Evolutionary conservation across 2,888 invertebrate genomes (phyloP), one percentile per base, ranked within the genome.

Genomic region (Ferdinandea cuprea): DNA sequence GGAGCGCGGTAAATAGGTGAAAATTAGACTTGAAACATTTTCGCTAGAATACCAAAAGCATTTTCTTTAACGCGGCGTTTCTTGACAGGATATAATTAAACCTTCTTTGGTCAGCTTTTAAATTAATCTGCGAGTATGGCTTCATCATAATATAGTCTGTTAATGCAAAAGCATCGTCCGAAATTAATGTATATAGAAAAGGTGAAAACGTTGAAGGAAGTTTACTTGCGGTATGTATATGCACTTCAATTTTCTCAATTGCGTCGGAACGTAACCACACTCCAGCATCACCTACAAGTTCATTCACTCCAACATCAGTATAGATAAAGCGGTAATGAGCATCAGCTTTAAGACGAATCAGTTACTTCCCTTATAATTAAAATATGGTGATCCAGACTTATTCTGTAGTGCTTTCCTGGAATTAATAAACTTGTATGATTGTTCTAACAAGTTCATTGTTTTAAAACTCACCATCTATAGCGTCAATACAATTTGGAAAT

Each of bases 271-370:
- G 46, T 8, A 46, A 11, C 21, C 46, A 46, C n/a, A 35, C 35
- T 35, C 35, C 35, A 35, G 54, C 35, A 54, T 54, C 54, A 54
- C 54, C 35, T 32, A 54, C 15, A 32, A 17, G 54, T 35, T 35
- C 54, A 54, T 54, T 54, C 17, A 54, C n/a, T 35, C 54, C 54
- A 11, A 19, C 17, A 35, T 37, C 19, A 19, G 35, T 19, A n/a
- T 54, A 37, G 7, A 54, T 19, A n/a, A 54, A 54, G 13, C 54
- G 54, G 13, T 54, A 54, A 54, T 54, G 17, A 35, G 54, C 35
- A 17, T 54, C 54, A 54, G n/a, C 35, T 6, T 54, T 54, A 37
- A 54, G 19, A 54, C 35, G 11, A 54, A 21, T 3, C 19, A 37
- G 17, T 37, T 17, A 11, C n/a, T 21, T n/a, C 54, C 54, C 5